phyloP scores from a whole-genome alignment of 2,888 invertebrate genomes.

The Lathronympha strigana region DNA sequence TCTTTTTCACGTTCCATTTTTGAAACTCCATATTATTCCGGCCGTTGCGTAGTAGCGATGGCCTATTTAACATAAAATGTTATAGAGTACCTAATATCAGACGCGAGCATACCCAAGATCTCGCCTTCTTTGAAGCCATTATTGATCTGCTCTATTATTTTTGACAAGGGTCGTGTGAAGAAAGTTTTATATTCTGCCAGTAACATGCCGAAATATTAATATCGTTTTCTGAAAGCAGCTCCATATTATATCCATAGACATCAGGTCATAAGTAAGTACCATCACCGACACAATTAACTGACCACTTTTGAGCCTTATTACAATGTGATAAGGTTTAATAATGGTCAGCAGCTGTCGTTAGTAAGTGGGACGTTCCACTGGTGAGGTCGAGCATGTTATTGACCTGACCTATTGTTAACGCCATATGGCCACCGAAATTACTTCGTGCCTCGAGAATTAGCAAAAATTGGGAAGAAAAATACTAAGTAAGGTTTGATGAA shows the following conservation, averaged over 20 bases:
- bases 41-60: not conserved
- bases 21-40: not conserved
- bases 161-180: conserved; percentile 39
- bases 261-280: conserved; percentile 62
- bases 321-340: not conserved
- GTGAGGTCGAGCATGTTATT: conserved; percentile 76
- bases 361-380: conserved; percentile 76
- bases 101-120: conserved; percentile 13
- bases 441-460: conserved; percentile 61
- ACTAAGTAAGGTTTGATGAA: conserved; percentile 30
- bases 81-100: conserved; percentile 21
- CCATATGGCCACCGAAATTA: conserved; percentile 75
- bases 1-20: not conserved
- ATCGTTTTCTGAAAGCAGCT: conserved; percentile 52
- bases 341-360: not conserved
- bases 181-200: conserved; percentile 30
- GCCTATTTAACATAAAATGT: conserved; percentile 27
- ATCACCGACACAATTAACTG: not conserved
- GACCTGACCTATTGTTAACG: conserved; percentile 79
- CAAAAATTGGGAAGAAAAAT: conserved; percentile 52
- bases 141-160: conserved; percentile 31
- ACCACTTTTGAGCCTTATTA: not conserved
- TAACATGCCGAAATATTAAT: conserved; percentile 41
- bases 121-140: conserved; percentile 14
- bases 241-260: conserved; percentile 56